A percentile compares a stretch with the other conserved stretches of the same genome.
These are phyloP conservation scores for Craniophora ligustri DNA, from an alignment of 2,888 invertebrate species.

Conservation along the genomic window DNA sequence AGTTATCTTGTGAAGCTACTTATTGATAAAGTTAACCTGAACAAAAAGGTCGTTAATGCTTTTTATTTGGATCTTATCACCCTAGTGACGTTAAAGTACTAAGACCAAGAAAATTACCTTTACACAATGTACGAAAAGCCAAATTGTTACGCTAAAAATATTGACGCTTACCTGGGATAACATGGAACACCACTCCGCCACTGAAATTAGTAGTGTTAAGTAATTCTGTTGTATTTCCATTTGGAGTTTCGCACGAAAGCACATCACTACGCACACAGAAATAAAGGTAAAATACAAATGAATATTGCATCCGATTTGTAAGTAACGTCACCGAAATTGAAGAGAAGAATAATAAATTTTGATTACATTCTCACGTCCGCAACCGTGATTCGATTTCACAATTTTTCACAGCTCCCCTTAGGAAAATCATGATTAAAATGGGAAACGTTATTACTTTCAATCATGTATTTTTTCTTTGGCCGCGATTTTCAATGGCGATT, in stretches of 20 bases:
- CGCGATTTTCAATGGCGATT: constrained; percentile 57
- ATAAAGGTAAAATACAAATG: constrained; percentile 56
- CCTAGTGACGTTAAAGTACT: neutral
- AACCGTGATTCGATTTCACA: constrained; percentile 83
- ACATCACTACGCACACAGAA: constrained; percentile 11
- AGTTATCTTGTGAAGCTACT: too few species aligned
- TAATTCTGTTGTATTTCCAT: constrained; percentile 19
- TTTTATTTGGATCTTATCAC: neutral
- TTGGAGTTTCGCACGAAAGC: constrained; percentile 8
- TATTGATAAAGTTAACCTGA: too few species aligned
- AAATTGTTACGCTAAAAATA: too few species aligned
- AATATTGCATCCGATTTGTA: constrained; percentile 72
- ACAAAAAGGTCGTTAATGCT: neutral
- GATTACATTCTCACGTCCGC: constrained; percentile 86
- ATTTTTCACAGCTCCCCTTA: constrained; percentile 75
- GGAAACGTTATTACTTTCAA: constrained; percentile 72
- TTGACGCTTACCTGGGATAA: constrained; percentile 17
- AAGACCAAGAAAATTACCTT: constrained; percentile 3
- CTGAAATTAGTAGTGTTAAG: constrained; percentile 22
- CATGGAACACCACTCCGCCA: constrained; percentile 28
- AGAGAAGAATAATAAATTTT: constrained; percentile 85
- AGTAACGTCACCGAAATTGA: constrained; percentile 75
- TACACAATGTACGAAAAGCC: constrained; percentile 12
- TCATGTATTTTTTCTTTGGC: constrained; percentile 56
- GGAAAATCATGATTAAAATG: constrained; percentile 80